Conservation (phyloP, 2,113 vertebrate genomes). For the Myrmecobius fasciatus region DNA sequence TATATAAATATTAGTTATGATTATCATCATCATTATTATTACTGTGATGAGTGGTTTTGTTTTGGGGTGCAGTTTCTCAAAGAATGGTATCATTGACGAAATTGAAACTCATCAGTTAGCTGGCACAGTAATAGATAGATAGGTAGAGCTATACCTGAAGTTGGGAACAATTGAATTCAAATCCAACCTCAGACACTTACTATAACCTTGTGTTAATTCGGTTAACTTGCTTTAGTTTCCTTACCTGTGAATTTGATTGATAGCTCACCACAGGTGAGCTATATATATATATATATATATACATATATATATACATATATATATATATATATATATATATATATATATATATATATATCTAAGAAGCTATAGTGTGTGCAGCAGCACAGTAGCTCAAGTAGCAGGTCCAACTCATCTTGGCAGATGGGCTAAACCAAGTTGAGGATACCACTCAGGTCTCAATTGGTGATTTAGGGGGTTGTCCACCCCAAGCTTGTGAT, state of each 20-base stretch:
- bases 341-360: too few species aligned
- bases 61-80: neutral
- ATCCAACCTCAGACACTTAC: neutral
- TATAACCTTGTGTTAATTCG: neutral
- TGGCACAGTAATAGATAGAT: neutral
- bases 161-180: neutral
- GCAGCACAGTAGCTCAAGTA: too few species aligned
- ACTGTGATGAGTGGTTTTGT: neutral
- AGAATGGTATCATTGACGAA: neutral
- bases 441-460: neutral
- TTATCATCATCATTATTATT: neutral
- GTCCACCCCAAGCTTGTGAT: neutral
- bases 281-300: too few species aligned
- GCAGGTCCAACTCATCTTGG: neutral
- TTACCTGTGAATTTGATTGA: neutral
- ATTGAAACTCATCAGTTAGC: neutral
- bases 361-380: too few species aligned
- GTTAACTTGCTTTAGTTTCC: neutral
- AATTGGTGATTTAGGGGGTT: neutral
- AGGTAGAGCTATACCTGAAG: neutral
- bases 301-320: too few species aligned
- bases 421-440: neutral
- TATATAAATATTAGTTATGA: conserved; percentile 4
- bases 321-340: too few species aligned
- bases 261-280: too few species aligned